These are phyloP conservation scores for Heterodera carotae DNA, from an alignment of 1,140 invertebrate genomes.

Conservation along the genomic window DNA sequence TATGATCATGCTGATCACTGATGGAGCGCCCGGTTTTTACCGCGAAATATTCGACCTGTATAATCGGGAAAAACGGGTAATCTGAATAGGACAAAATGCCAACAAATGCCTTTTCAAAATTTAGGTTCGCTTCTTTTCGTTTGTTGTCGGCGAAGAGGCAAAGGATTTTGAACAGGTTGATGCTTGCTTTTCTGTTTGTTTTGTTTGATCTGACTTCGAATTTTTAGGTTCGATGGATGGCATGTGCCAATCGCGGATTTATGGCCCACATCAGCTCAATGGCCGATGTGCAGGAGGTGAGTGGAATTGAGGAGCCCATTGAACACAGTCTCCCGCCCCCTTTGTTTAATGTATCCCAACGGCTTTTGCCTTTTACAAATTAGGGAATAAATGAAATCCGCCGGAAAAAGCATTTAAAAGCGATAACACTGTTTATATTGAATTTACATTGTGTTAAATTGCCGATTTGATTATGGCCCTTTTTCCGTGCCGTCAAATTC, in stretches of 20 bases:
- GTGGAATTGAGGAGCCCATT: no score
- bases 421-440: no score
- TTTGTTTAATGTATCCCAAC: no score
- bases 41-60: slow-evolving; percentile 85
- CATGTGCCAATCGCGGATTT: slow-evolving; percentile 88
- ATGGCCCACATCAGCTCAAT: slow-evolving; percentile 63
- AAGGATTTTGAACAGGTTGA: slow-evolving; percentile 82
- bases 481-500: no score
- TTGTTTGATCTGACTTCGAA: background rate
- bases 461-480: no score
- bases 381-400: no score
- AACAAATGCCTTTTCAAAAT: slow-evolving; percentile 43
- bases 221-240: slow-evolving; percentile 86
- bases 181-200: background rate
- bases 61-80: slow-evolving; percentile 73
- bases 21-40: slow-evolving; percentile 90
- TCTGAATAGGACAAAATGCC: slow-evolving; percentile 5
- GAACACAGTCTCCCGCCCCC: no score
- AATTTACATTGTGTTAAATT: background rate
- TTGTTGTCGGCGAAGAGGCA: slow-evolving; percentile 91
- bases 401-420: no score
- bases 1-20: slow-evolving; percentile 83
- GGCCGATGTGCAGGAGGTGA: slow-evolving; percentile 64
- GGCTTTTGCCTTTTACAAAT: slow-evolving; percentile 28
- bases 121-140: slow-evolving; percentile 91